These are phyloP conservation scores for Haplochromis burtoni DNA, from an alignment of 2,113 vertebrate genomes.

Conservation along the genomic window DNA sequence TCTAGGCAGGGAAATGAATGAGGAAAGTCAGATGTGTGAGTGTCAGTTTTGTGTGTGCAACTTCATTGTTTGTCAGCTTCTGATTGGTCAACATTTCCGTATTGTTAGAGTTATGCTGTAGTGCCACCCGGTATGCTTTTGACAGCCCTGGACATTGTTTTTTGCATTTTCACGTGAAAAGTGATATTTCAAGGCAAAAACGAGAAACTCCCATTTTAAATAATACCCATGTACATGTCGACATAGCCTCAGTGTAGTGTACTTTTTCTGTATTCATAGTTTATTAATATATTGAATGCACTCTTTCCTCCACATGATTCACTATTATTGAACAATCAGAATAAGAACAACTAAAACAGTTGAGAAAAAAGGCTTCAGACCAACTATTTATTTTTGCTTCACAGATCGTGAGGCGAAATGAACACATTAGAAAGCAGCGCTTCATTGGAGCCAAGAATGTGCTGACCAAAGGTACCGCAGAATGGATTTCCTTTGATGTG, in stretches of 20 bases:
- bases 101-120: not conserved
- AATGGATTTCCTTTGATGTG: slow-evolving; percentile 92
- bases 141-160: not conserved
- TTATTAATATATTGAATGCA: not conserved
- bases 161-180: not conserved
- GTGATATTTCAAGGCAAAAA: not conserved
- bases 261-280: not conserved
- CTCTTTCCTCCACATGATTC: not conserved
- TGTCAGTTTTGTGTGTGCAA: not conserved
- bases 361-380: not conserved
- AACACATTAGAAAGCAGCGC: slow-evolving; percentile 87
- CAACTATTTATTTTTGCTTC: not conserved
- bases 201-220: not conserved
- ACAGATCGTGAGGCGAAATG: slow-evolving; percentile 82
- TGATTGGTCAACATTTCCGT: not conserved
- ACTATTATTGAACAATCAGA: not conserved
- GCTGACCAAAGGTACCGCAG: slow-evolving; percentile 77
- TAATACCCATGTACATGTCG: not conserved
- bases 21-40: not conserved
- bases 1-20: not conserved
- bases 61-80: not conserved
- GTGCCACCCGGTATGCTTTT: not conserved
- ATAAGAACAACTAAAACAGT: not conserved
- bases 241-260: not conserved
- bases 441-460: slow-evolving; percentile 86